Base-by-base conservation (phyloP, 2,113 vertebrate genomes). In the Gambusia holbrooki region DNA sequence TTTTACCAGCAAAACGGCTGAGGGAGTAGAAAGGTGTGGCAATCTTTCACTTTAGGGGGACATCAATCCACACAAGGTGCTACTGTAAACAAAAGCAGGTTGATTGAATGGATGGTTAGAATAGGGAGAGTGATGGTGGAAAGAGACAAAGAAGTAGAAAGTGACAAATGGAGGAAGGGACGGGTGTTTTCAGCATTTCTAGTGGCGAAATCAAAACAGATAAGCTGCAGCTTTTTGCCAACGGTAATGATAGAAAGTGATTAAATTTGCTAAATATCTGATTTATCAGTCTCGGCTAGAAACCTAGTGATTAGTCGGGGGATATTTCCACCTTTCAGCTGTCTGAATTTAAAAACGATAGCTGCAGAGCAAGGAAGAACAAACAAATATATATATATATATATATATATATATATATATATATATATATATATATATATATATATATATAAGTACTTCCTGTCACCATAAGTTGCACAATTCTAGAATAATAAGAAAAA, bases 1-100 rank as follows among this genome's bases (percentile, higher is more conserved):
- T 79, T 88, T 90, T 85, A 76, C 85, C 70, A 66, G 54, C 35
- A 74, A 66, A 71, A 42, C 64, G 42, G 77, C 62, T 70, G 83
- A 77, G 79, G 66, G 62, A 33, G 76, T 67, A 68, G 66, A 78
- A 83, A 85, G 76, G 69, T 82, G 73, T 29, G 64, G 69, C 13
- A 11, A 42, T 45, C 45, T 54, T 63, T 67, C 61, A 76, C 28
- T 69, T 82, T 60, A 51, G 19, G 15, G 54, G 74, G 66, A 61
- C 71, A 74, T 80, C 85, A 90, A 87, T 90, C 83, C 69, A 40
- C 65, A 22, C 29, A 2, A 71, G 66, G 79, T 61, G 68, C 73
- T 25, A 15, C 13, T 28, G 28, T 67, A 83, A 83, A 83, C 81
- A 89, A 85, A 30, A 33, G 48, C 35, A 40, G 62, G 27, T 15